Evolutionary conservation across 2,888 invertebrate species (phyloP).

Genomic region (Empis stercorea): DNA sequence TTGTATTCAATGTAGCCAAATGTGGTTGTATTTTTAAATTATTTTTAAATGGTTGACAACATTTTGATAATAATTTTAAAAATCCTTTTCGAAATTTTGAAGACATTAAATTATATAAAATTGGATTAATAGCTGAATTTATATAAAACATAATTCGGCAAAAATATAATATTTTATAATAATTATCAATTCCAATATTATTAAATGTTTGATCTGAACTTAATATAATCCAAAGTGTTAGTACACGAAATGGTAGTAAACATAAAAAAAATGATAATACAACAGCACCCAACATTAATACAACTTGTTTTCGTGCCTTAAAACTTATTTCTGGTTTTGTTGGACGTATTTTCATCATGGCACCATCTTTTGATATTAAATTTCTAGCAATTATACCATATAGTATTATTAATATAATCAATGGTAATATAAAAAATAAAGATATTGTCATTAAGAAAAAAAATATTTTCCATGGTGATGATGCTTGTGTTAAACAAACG

Average conservation of each 20-base stretch:
- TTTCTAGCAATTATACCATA: slow-evolving; percentile 76
- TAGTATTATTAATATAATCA: slow-evolving; percentile 62
- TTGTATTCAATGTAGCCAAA: slow-evolving; percentile 37
- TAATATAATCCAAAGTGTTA: slow-evolving; percentile 71
- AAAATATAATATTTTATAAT: slow-evolving; percentile 71
- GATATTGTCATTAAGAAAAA: slow-evolving; percentile 69
- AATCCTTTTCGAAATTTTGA: slow-evolving; percentile 79
- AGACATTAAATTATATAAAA: slow-evolving; percentile 85
- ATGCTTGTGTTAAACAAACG: slow-evolving; percentile 68
- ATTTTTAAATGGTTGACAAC: slow-evolving; percentile 34
- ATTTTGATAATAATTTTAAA: slow-evolving; percentile 52
- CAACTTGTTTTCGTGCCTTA: slow-evolving; percentile 68
- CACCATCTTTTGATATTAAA: slow-evolving; percentile 53
- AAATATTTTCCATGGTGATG: slow-evolving; percentile 59
- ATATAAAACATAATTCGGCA: slow-evolving; percentile 77
- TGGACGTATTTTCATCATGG: slow-evolving; percentile 51
- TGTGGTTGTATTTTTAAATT: slow-evolving; percentile 37
- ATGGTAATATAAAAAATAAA: slow-evolving; percentile 68
- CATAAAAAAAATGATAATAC: slow-evolving; percentile 81
- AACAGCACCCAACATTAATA: slow-evolving; percentile 75
- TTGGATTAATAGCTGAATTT: slow-evolving; percentile 82
- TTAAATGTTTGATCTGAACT: slow-evolving; percentile 55
- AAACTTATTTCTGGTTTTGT: slow-evolving; percentile 61
- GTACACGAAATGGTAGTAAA: slow-evolving; percentile 70
- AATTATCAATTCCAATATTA: slow-evolving; percentile 59